Conservation (phyloP, 2,113 vertebrate genomes). For the Eulemur macaco region DNA sequence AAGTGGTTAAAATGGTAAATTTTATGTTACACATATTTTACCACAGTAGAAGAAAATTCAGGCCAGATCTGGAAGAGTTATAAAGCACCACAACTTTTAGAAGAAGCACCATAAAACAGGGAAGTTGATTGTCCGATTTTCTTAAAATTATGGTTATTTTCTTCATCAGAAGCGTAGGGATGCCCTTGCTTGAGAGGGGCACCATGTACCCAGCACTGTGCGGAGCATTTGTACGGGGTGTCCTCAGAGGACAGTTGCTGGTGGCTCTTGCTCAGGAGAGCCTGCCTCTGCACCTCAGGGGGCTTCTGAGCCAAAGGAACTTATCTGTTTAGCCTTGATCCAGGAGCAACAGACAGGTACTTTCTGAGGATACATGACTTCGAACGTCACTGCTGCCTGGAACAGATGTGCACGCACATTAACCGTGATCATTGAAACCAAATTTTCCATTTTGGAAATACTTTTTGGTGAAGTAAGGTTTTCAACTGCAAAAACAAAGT, state of each 20-base stretch:
- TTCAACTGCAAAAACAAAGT: conserved; percentile 46
- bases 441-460: conserved; percentile 59
- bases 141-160: background rate
- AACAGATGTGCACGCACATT: background rate
- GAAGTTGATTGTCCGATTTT: background rate
- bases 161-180: background rate
- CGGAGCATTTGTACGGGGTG: background rate
- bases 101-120: background rate
- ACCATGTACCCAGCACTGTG: background rate
- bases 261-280: background rate
- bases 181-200: background rate
- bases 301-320: background rate
- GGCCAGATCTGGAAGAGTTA: background rate
- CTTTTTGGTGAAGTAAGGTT: conserved; percentile 1
- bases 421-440: conserved; percentile 25
- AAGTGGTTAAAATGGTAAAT: background rate
- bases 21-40: background rate
- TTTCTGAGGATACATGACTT: background rate
- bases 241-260: background rate
- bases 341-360: background rate
- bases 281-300: background rate
- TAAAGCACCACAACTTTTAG: conserved; percentile 22
- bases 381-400: background rate
- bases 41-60: background rate
- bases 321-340: background rate